Conservation (phyloP, 2,888 invertebrate species). For the Lycophotia porphyrea region DNA sequence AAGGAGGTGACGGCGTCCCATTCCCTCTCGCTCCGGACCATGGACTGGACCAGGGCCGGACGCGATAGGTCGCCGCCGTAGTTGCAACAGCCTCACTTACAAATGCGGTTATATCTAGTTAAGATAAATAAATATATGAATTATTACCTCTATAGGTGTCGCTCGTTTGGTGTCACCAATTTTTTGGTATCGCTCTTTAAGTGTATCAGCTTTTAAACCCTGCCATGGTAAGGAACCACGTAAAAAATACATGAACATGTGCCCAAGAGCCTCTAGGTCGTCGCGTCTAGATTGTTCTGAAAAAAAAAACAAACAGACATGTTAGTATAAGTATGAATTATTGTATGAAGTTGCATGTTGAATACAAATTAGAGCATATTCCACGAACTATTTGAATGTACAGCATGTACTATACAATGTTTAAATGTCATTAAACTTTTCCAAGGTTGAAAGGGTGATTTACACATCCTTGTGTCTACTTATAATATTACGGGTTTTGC, state of each 20-base stretch:
- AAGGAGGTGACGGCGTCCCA: too few species aligned
- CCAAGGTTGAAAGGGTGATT: constrained; percentile 57
- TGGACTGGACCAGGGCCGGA: too few species aligned
- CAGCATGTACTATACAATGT: constrained; percentile 45
- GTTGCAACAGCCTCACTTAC: too few species aligned
- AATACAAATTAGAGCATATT: constrained; percentile 62
- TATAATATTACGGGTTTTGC: constrained; percentile 31
- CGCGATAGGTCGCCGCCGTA: too few species aligned
- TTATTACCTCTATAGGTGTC: constrained; percentile 97
- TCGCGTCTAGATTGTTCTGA: constrained; percentile 99
- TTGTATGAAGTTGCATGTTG: constrained; percentile 61
- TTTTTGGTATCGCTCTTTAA: constrained; percentile 99
- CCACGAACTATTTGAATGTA: constrained; percentile 55
- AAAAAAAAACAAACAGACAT: constrained; percentile 72
- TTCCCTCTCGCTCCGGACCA: too few species aligned
- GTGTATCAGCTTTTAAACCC: constrained; percentile 99
- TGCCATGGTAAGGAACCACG: constrained; percentile 99
- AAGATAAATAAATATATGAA: neutral
- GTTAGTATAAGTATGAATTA: constrained; percentile 49
- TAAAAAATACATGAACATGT: constrained; percentile 99
- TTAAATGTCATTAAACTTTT: constrained; percentile 57
- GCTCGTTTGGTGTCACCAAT: constrained; percentile 99
- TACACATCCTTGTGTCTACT: constrained; percentile 48
- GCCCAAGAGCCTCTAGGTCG: constrained; percentile 99
- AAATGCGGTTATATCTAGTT: neutral